Evolutionary conservation across 2,888 invertebrate species (phyloP), one percentile per base, ranked within the genome.

Genomic region (Aphelenchoides bicaudatus): DNA sequence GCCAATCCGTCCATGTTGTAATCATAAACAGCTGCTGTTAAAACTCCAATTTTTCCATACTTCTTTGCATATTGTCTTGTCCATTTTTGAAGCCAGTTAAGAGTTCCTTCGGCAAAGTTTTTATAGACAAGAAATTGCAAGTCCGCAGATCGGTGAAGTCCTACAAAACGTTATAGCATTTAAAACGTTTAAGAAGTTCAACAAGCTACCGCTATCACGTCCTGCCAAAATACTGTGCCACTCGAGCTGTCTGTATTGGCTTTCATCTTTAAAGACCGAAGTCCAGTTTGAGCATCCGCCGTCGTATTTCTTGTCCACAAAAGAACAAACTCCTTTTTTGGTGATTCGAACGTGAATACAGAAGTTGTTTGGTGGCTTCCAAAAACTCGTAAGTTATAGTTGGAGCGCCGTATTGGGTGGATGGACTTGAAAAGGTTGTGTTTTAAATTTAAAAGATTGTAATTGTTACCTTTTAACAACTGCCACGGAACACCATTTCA

Each of bases 11-110:
- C 57, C 13, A 31, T 38, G 48, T 63, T 48, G 8, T 47, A 34
- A 39, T 63, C 64, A 27, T 39, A 61, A 10, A 65, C 49, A 4
- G 64, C 56, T 21, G 63, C 64, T 21, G 51, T 66, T n/a, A 63
- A 52, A n/a, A 63, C 55, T 6, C 56, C 31, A 6, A 63, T 10
- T 3, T 38, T 39, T 1, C 25, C 30, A 47, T 65, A 66, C 19
- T 39, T 50, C 16, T 53, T 52, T 10, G 51, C 52, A 38, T 66
- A 66, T 23, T 25, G n/a, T 25, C 25, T 13, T 4, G 66, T 66
- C 16, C 49, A 29, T 28, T 66, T 60, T 43, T 68, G 66, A 8
- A 66, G 54, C 21, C 43, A 53, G 29, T 46, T 28, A 29, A 66
- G 61, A 21, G 57, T 59, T 6, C 66, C 67, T 53, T 21, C 6